Evolutionary conservation across 2,888 invertebrate species (phyloP), one percentile per base, ranked within the genome.

Genomic region (Eucriotettix oculatus): DNA sequence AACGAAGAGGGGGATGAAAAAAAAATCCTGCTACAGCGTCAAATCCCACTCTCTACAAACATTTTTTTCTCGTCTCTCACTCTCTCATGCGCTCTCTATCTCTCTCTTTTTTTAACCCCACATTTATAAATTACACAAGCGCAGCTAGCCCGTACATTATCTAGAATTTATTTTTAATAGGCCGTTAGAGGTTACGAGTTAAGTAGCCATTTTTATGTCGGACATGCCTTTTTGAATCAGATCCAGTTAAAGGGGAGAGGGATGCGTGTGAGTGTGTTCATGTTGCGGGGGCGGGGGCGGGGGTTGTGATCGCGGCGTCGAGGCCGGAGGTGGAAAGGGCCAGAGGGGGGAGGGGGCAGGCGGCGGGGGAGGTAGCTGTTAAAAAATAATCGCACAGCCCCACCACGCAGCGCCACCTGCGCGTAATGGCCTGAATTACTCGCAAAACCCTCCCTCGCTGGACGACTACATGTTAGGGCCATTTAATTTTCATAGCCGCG

Each of bases 401-500:
- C 55, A 14, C 41, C 16, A 29, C 11, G 55, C 57, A 41, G 54
- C 58, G 58, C 63, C 63, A 63, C 63, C 63, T 63, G 61, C 55
- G 61, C 48, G 63, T 58, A 60, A 59, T 59, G 61, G 60, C 58
- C 59, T 62, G 60, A 62, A 61, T 61, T 62, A 62, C 60, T 54
- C 44, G 59, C 52, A 59, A 62, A 62, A 10, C 29, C 42, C 53
- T 42, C 62, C 57, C 55, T 57, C 56, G 54, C 42, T 16, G n/a
- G 42, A 54, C 57, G 29, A 62, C 61, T 63, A 60, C 61, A 62
- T 58, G 60, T 60, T 60, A 58, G 58, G 52, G 58, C 60, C 63
- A 61, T 63, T 63, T 63, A 63, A 61, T 63, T 63, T 63, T 62
- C 63, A 63, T 63, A 63, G 61, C 60, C 53, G 29, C 44, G 61